Base-by-base conservation (phyloP, 2,797 vertebrate genomes). In the Scleropages formosus region DNA sequence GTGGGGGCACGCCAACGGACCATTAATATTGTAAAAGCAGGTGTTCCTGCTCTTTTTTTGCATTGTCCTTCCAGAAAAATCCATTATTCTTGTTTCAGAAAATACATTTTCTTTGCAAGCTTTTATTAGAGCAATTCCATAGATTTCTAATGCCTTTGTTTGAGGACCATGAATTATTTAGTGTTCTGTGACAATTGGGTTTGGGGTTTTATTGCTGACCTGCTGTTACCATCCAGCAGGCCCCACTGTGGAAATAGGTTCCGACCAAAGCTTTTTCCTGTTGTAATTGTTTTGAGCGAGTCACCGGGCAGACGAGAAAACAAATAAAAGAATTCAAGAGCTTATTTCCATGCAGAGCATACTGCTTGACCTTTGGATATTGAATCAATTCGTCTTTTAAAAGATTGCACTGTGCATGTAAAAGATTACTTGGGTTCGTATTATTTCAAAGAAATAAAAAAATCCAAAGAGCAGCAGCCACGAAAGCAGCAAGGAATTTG, bases 221-320 rank as follows among this genome's bases (percentile, higher is more conserved):
- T 58, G 79, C 84, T 85, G 87, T 71, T 87, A 79, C 82, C 80
- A 83, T 88, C 84, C 8, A 72, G 86, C 87, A 85, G 60, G 67
- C 72, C 71, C 70, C 78, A 76, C 81, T 79, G 84, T 84, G 80
- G 80, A 85, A 86, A 85, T 85, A 82, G 77, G 83, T 75, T 64
- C 83, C 78, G 71, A 74, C 80, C 75, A 26, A 71, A 76, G 58
- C 22, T 81, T 78, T 74, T 73, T 73, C 75, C 79, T 80, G 76
- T 15, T 82, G 87, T 89, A 87, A 89, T 89, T 85, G 86, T 85
- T 73, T 63, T 47, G 44, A 63, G 22, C 84, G 77, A 84, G 16
- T 77, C 69, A 20, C 39, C 16, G 39, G 22, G 24, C 4, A 67
- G 16, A 1, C 26, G 3, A 44, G 24, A 62, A 78, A 62, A 74